Evolutionary conservation across 2,797 vertebrate genomes (phyloP).

Genomic region (Synanceia verrucosa): DNA sequence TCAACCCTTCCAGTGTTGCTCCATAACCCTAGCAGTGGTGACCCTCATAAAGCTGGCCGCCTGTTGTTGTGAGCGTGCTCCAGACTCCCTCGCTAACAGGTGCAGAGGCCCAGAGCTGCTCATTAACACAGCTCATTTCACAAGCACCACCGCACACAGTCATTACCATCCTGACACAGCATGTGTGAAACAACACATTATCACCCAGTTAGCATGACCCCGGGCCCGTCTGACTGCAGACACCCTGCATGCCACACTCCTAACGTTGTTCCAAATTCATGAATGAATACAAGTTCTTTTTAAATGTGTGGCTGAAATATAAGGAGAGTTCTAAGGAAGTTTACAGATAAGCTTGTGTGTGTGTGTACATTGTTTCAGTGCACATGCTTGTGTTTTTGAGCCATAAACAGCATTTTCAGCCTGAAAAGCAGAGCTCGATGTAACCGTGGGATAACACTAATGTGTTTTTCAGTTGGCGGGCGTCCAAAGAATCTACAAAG

Average conservation of each 20-base stretch:
- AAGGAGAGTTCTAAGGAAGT: background rate
- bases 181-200: constrained; percentile 77
- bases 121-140: constrained; percentile 70
- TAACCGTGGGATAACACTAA: constrained; percentile 9
- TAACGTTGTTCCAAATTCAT: background rate
- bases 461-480: constrained; percentile 12
- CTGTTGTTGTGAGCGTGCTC: constrained; percentile 26
- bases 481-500: constrained; percentile 17
- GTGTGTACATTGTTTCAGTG: background rate
- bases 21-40: background rate
- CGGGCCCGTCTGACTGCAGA: constrained; percentile 28
- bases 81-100: constrained; percentile 52
- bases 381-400: constrained; percentile 16
- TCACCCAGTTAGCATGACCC: constrained; percentile 79
- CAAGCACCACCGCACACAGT: constrained; percentile 45
- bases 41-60: constrained; percentile 36
- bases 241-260: background rate
- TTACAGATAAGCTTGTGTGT: background rate
- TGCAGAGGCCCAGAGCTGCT: constrained; percentile 60
- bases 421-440: constrained; percentile 27
- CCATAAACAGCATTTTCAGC: constrained; percentile 28
- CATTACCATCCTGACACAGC: constrained; percentile 56
- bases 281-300: background rate
- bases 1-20: background rate
- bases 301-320: background rate